Percentiles rank a stretch among this genome's conserved stretches.
Evolutionary conservation across 2,113 vertebrate species (phyloP).

Genomic region (Hylia prasina): DNA sequence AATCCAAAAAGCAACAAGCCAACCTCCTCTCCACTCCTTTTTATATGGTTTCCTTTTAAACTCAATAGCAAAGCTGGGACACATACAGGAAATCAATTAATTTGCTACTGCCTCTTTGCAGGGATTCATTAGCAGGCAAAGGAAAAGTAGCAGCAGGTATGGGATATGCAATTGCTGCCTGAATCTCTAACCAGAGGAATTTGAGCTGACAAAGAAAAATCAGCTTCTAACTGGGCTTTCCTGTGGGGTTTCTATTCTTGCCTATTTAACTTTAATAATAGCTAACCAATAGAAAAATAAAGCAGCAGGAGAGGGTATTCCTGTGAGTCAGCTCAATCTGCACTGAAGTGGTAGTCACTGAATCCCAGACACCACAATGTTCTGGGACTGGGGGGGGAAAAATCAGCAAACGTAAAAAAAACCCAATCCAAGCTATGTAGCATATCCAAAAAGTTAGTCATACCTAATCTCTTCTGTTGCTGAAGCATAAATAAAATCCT

Average conservation of each 20-base stretch:
- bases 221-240: conserved; percentile 49
- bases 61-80: neutral
- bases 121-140: conserved; percentile 17
- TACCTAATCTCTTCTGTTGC: neutral
- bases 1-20: neutral
- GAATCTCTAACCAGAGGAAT: conserved; percentile 28
- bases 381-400: neutral
- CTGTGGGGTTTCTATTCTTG: conserved; percentile 68
- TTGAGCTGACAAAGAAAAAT: conserved; percentile 68
- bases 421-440: neutral
- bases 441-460: neutral
- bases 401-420: neutral
- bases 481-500: neutral
- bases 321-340: conserved; percentile 60
- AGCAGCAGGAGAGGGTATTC: conserved; percentile 56
- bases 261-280: conserved; percentile 75
- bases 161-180: neutral
- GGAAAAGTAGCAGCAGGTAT: conserved; percentile 39
- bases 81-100: conserved; percentile 35
- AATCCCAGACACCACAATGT: neutral
- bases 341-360: conserved; percentile 30
- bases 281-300: conserved; percentile 46
- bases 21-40: neutral
- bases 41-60: neutral
- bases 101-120: conserved; percentile 8